phyloP scores from a whole-genome alignment of 2,113 vertebrate species.

The Carassius gibelio region DNA sequence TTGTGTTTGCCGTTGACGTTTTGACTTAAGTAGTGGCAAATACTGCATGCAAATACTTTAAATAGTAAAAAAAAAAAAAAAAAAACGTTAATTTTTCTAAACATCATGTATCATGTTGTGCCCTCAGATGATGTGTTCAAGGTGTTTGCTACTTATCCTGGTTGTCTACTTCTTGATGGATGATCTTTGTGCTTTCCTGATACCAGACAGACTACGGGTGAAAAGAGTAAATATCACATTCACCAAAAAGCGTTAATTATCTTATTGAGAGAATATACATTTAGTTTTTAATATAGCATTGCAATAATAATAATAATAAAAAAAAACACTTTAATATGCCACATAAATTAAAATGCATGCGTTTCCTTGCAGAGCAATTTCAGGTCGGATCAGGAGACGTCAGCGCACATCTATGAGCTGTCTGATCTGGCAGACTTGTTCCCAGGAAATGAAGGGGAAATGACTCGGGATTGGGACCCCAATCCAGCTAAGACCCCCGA shows the following conservation, averaged over 20 bases:
- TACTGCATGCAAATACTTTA: background rate
- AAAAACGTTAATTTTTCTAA: too few species aligned
- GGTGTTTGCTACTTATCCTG: slow-evolving; percentile 65
- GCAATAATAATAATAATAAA: background rate
- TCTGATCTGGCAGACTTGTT: slow-evolving; percentile 63
- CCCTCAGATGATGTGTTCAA: slow-evolving; percentile 70
- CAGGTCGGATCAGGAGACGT: slow-evolving; percentile 64
- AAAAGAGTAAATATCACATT: slow-evolving; percentile 63
- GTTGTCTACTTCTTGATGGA: slow-evolving; percentile 66
- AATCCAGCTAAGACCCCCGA: slow-evolving; percentile 44
- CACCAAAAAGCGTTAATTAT: background rate
- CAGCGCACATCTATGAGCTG: slow-evolving; percentile 56
- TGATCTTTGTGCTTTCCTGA: slow-evolving; percentile 63
- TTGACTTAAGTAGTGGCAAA: background rate
- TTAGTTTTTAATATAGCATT: background rate
- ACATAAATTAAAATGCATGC: background rate
- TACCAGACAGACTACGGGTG: slow-evolving; percentile 55
- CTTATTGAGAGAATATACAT: background rate
- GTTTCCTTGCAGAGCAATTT: slow-evolving; percentile 59
- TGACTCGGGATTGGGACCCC: slow-evolving; percentile 54
- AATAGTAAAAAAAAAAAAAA: background rate
- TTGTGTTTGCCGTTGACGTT: background rate
- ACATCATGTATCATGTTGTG: background rate
- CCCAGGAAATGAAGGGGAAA: slow-evolving; percentile 64
- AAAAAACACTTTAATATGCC: background rate